A percentile compares a stretch with the other conserved stretches of the same genome.
Evolutionary conservation across 2,888 invertebrate species (phyloP).

Genomic region (Kuschelorhynchus macadamiae): DNA sequence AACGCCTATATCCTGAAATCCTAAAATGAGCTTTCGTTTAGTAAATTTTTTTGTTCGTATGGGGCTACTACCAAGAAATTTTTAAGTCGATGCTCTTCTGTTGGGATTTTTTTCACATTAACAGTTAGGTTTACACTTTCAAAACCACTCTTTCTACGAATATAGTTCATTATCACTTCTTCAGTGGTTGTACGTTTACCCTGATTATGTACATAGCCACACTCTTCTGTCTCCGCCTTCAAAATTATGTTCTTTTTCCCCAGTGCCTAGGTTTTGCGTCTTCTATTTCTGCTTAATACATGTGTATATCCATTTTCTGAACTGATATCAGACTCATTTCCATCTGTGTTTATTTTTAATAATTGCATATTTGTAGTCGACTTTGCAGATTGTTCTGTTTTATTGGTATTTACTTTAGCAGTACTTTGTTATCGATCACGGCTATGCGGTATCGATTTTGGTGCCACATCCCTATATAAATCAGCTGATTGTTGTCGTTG

Average conservation of each 20-base stretch:
- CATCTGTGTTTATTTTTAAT: background rate
- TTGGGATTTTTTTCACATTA: conserved; percentile 6
- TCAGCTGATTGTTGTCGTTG: no score
- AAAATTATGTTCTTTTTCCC: conserved; percentile 1
- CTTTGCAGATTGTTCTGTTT: no score
- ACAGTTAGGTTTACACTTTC: background rate
- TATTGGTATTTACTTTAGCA: background rate
- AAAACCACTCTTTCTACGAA: conserved; percentile 1
- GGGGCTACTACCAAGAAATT: conserved; percentile 1
- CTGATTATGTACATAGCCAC: conserved; percentile 1
- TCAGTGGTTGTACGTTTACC: conserved; percentile 1
- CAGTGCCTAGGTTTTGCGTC: conserved; percentile 8
- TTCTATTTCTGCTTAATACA: background rate
- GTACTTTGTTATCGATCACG: background rate
- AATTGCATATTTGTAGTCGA: no score
- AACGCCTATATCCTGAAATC: background rate
- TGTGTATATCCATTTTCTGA: background rate
- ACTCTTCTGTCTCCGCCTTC: conserved; percentile 6
- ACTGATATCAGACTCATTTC: background rate
- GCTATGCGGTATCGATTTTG: background rate
- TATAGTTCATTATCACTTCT: conserved; percentile 1
- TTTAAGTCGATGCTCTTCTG: conserved; percentile 10
- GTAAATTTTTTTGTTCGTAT: background rate
- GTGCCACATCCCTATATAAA: background rate
- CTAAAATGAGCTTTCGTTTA: conserved; percentile 1